A percentile compares a stretch with the other conserved stretches of the same genome.
Evolutionary conservation across 2,797 vertebrate genomes (phyloP).

Genomic region (Artibeus lituratus): DNA sequence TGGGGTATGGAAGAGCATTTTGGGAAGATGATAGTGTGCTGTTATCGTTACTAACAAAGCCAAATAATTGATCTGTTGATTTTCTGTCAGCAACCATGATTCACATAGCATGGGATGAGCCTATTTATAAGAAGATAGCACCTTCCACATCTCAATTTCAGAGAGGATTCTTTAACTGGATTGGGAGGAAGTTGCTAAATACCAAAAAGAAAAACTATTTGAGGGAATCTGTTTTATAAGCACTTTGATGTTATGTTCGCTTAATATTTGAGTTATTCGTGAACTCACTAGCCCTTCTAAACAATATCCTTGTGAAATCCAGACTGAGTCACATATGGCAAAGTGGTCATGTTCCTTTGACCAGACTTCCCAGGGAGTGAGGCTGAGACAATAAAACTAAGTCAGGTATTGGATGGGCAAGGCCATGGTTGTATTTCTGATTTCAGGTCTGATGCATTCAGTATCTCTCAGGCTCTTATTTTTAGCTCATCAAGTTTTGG

Average conservation of each 20-base stretch:
- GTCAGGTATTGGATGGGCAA: background rate
- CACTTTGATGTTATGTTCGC: background rate
- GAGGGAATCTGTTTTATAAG: conserved; percentile 21
- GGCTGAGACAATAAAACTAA: background rate
- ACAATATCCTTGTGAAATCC: background rate
- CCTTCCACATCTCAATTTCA: conserved; percentile 53
- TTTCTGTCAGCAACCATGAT: conserved; percentile 54
- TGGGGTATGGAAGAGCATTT: background rate
- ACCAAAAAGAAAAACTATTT: background rate
- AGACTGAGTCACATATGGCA: background rate
- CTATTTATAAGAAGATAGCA: conserved; percentile 26
- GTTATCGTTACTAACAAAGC: conserved; percentile 44
- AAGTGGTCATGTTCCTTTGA: background rate
- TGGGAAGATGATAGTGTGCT: background rate
- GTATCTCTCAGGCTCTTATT: background rate
- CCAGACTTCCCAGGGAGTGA: background rate
- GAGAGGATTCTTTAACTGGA: background rate
- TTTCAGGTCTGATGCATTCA: background rate
- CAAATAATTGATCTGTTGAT: conserved; percentile 58
- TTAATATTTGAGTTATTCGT: conserved; percentile 36
- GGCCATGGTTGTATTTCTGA: background rate
- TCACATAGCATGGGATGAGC: conserved; percentile 8
- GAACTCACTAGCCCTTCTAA: background rate
- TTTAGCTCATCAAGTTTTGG: background rate
- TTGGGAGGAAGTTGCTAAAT: conserved; percentile 38